Evolutionary conservation across 2,888 invertebrate genomes (phyloP), one percentile per base, ranked within the genome.

Genomic region (Oxytorus armatus): DNA sequence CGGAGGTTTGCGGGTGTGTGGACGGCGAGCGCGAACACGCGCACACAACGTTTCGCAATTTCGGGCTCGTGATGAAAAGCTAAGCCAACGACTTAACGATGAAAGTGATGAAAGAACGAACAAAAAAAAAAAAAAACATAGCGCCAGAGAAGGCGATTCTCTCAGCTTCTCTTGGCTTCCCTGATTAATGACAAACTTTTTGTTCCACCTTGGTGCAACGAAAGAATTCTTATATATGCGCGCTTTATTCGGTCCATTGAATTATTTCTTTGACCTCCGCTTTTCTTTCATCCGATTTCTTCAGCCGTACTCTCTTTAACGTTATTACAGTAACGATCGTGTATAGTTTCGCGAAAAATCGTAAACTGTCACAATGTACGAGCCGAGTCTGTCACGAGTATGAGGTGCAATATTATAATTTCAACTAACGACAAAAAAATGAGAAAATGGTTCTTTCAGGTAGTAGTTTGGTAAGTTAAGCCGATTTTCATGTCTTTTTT

Each of bases 171-270:
- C 51, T 18, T 18, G 65, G 33, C 72, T 73, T 65, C 51, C 49
- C 57, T 73, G 66, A 77, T 77, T 77, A 77, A 77, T 73, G 65
- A 72, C 66, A 49, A 77, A 77, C 65, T 77, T 77, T 61, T 77
- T 77, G 49, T 57, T 65, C 51, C 36, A 29, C 18, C 29, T 14
- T 25, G 25, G 51, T 16, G n/a, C 55, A 49, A 49, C 39, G 36
- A 14, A 59, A 59, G 36, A 16, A 21, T 65, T 72, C 29, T 23
- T 39, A 51, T 69, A 55, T 66, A 51, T 57, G 57, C 29, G 47
- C 36, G 21, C 47, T 59, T 77, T 77, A 36, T 55, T 53, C 66
- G 77, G 51, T 59, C 65, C 72, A 66, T 72, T 77, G 70, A 77
- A 77, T 72, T 66, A n/a, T n/a, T 70, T 55, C 72, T 65, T 77